Conservation (phyloP, 1,140 invertebrate species). For the Dendrolimus kikuchii region DNA sequence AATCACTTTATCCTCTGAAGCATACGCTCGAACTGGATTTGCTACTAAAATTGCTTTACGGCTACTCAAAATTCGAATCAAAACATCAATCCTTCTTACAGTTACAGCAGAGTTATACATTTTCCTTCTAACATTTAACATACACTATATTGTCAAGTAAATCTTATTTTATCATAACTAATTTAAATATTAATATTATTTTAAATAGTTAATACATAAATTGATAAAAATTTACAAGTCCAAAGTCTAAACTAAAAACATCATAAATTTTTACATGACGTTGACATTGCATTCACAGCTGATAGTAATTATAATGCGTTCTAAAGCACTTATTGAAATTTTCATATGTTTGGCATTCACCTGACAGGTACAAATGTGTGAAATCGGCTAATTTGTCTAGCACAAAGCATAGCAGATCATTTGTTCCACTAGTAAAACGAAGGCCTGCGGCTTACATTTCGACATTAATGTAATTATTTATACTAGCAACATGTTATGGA, state of each 20-base stretch:
- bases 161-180: constrained; percentile 6
- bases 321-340: constrained; percentile 1
- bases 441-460: no score
- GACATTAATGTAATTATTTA: no score
- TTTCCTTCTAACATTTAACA: constrained; percentile 16
- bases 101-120: constrained; percentile 57
- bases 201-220: constrained; percentile 15
- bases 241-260: constrained; percentile 25
- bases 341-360: not conserved
- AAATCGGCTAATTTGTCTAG: no score
- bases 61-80: constrained; percentile 59
- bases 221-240: constrained; percentile 21
- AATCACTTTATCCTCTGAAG: constrained; percentile 73
- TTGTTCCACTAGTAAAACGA: no score
- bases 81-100: constrained; percentile 62
- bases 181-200: constrained; percentile 6
- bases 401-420: no score
- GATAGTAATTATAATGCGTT: constrained; percentile 8
- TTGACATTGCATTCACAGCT: constrained; percentile 22
- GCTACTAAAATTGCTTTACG: constrained; percentile 43
- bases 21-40: constrained; percentile 60
- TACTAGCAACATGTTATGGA: no score
- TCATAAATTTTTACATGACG: constrained; percentile 13
- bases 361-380: no score
- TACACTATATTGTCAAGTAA: constrained; percentile 7